Percentiles rank a stretch among this genome's conserved stretches.
Evolutionary conservation across 2,113 vertebrate genomes (phyloP).

Genomic region (Ibidorhyncha struthersii): DNA sequence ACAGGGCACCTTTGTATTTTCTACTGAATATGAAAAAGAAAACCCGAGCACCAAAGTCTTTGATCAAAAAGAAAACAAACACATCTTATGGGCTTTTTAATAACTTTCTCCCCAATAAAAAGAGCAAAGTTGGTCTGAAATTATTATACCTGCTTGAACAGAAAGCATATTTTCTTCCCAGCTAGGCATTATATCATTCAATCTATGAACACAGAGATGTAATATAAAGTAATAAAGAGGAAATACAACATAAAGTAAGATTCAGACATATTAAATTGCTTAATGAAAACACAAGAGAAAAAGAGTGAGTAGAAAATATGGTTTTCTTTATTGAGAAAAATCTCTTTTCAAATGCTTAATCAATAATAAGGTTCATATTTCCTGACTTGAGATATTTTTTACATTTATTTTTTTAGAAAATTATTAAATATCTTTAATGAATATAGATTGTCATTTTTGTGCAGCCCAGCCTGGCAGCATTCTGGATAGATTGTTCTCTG

Average conservation of each 20-base stretch:
- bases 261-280: constrained; percentile 68
- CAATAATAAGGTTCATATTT: constrained; percentile 62
- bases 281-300: constrained; percentile 68
- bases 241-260: constrained; percentile 62
- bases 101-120: constrained; percentile 56
- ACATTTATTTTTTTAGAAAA: not conserved
- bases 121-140: constrained; percentile 44
- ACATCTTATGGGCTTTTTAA: not conserved
- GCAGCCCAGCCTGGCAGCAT: not conserved
- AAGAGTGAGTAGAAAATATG: constrained; percentile 25
- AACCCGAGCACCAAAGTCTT: not conserved
- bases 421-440: constrained; percentile 40
- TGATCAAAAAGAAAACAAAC: constrained; percentile 41
- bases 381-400: constrained; percentile 24
- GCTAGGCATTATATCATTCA: constrained; percentile 63
- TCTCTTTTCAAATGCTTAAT: constrained; percentile 54
- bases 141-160: constrained; percentile 60
- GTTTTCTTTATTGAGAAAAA: constrained; percentile 66
- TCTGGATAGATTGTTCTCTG: not conserved
- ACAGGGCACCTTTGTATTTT: constrained; percentile 25
- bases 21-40: constrained; percentile 20
- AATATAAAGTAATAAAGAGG: constrained; percentile 74
- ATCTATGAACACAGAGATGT: constrained; percentile 52
- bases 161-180: constrained; percentile 58
- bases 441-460: not conserved